Evolutionary conservation across 1,140 invertebrate species (phyloP).

Genomic region (Stegodyphus dumicola): DNA sequence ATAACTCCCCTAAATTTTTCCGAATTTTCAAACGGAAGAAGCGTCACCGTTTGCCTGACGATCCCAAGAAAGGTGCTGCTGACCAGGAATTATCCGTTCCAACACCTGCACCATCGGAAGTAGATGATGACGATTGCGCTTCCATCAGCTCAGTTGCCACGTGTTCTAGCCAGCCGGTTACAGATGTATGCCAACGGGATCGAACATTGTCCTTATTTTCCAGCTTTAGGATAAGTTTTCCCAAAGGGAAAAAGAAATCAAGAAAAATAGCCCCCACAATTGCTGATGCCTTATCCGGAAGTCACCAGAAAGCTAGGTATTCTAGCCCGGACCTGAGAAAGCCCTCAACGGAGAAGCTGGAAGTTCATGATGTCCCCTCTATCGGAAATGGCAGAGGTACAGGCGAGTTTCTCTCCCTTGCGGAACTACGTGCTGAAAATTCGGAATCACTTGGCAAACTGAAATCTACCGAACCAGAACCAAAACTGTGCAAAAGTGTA

Average conservation of each 20-base stretch:
- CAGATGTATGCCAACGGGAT: slow-evolving; percentile 36
- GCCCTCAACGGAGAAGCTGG: slow-evolving; percentile 8
- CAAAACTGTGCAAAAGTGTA: slow-evolving; percentile 37
- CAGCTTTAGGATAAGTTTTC: slow-evolving; percentile 30
- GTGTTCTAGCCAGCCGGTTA: slow-evolving; percentile 25
- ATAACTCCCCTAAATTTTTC: slow-evolving; percentile 29
- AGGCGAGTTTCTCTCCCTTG: background rate
- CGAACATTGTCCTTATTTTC: slow-evolving; percentile 43
- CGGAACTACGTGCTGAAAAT: background rate
- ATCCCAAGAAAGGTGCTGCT: background rate
- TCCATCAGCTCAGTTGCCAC: slow-evolving; percentile 35
- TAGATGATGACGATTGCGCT: slow-evolving; percentile 34
- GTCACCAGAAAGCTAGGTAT: slow-evolving; percentile 1
- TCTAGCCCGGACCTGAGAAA: slow-evolving; percentile 35
- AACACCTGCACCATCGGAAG: slow-evolving; percentile 15
- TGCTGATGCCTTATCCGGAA: background rate
- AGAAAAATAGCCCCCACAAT: background rate
- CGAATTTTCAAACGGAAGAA: slow-evolving; percentile 39
- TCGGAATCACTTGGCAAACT: slow-evolving; percentile 12
- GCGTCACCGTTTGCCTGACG: background rate
- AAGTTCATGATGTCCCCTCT: background rate
- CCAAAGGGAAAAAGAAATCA: slow-evolving; percentile 23
- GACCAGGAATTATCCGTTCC: background rate
- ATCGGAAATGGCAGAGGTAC: background rate
- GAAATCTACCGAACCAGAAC: background rate